Evolutionary conservation across 2,888 invertebrate genomes (phyloP).

Genomic region (Tribolium freemani): DNA sequence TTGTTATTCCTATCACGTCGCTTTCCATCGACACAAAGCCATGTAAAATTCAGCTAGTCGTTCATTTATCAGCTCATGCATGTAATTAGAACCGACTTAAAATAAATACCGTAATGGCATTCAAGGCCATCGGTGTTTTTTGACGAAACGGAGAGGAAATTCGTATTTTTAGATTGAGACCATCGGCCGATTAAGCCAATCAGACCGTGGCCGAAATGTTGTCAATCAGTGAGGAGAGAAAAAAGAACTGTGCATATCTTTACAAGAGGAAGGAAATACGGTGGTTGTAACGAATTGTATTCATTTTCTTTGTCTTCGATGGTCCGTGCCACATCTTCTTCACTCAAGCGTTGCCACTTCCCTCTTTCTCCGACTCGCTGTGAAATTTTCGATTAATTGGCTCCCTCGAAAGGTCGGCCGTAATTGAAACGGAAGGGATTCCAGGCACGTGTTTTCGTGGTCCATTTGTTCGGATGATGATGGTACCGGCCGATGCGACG

Average conservation of each 20-base stretch:
- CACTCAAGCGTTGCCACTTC: slow-evolving; percentile 15
- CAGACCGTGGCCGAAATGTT: slow-evolving; percentile 36
- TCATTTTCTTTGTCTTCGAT: slow-evolving; percentile 21
- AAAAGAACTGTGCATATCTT: slow-evolving; percentile 24
- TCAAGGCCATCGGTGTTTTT: slow-evolving; percentile 19
- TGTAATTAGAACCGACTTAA: slow-evolving; percentile 39
- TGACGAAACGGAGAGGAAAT: slow-evolving; percentile 21
- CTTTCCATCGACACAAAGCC: background rate
- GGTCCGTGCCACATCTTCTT: background rate
- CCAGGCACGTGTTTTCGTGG: slow-evolving; percentile 18
- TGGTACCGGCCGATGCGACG: background rate
- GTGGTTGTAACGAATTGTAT: slow-evolving; percentile 23
- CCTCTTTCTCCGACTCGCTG: slow-evolving; percentile 12
- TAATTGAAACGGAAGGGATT: slow-evolving; percentile 9
- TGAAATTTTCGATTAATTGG: slow-evolving; percentile 9
- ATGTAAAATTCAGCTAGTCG: background rate
- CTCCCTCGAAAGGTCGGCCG: slow-evolving; percentile 22
- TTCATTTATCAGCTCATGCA: slow-evolving; percentile 29
- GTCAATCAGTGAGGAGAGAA: slow-evolving; percentile 29
- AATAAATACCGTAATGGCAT: slow-evolving; percentile 38
- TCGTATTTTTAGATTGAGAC: slow-evolving; percentile 14
- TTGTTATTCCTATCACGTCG: background rate
- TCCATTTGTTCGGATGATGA: slow-evolving; percentile 22
- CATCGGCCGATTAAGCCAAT: slow-evolving; percentile 26
- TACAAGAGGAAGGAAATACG: slow-evolving; percentile 28